Evolutionary conservation across 1,140 invertebrate genomes (phyloP), one percentile per base, ranked within the genome.

Genomic region (Helicorthomorpha holstii): DNA sequence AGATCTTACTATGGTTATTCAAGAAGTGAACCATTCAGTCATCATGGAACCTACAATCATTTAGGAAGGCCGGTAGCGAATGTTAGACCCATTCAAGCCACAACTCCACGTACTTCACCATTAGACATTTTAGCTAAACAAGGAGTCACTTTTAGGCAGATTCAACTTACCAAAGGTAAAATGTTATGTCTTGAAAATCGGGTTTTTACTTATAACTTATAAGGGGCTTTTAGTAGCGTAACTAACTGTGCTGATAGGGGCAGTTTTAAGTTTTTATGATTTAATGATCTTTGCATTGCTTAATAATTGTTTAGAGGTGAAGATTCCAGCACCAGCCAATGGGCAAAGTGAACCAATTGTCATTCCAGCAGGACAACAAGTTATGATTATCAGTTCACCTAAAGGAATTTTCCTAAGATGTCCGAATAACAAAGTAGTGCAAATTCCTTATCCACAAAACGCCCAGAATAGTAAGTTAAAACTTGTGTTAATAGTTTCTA

Each of bases 331-430:
- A 0, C 90, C 86, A 67, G 83, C 81, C 49, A 80, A 78, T n/a
- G 86, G 85, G 58, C 65, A 47, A 57, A 81, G 78, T 22, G 85
- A 82, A 60, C 69, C 65, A 46, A 90, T 87, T 53, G 82, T 86
- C 7, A 70, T 96, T 19, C 90, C 90, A 64, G 84, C 88, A 3
- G 91, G 90, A 0, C 88, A 95, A 64, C 78, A 88, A 58, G 87
- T 96, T 0, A 82, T 93, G 74, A 86, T 96, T 2, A 73, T 96
- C 1, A 92, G 92, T 64, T 93, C 88, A 19, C 83, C 87, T 0
- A 93, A 93, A 69, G 91, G 90, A 27, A 91, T 95, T 53, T 95
- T 94, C 66, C 88, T 96, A 78, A 84, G 93, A 57, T 70, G 93
- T 23, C 86, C 89, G 62, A 89, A 88, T 61, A 88, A 89, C n/a